Conservation (phyloP, 2,113 vertebrate species). For the Macrotis lagotis region DNA sequence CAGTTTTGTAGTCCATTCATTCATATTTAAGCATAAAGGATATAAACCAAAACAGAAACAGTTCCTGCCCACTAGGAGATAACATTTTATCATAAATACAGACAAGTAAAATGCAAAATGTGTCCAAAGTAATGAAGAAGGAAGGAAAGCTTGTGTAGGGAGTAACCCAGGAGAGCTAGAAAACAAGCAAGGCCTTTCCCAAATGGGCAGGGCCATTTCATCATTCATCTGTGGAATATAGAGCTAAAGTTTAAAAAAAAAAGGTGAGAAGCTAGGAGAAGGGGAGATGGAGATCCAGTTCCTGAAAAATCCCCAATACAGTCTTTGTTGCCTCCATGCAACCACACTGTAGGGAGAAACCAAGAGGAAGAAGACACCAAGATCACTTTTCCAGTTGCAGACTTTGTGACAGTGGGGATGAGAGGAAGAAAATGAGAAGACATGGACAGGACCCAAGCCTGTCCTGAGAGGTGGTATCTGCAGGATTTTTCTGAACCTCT, state of each 20-base stretch:
- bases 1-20: not conserved
- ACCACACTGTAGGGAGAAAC: not conserved
- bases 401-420: not conserved
- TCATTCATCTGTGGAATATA: not conserved
- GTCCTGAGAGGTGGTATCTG: not conserved
- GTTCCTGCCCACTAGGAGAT: not conserved
- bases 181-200: not conserved
- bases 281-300: not conserved
- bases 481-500: not conserved
- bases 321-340: not conserved
- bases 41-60: not conserved
- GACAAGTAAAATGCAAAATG: not conserved
- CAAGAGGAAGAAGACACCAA: not conserved
- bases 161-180: not conserved
- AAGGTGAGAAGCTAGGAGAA: not conserved
- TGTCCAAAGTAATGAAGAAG: not conserved
- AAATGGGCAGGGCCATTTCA: not conserved
- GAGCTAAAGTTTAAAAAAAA: not conserved
- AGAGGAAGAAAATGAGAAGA: not conserved
- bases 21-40: not conserved
- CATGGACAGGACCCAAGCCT: not conserved
- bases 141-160: not conserved
- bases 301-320: not conserved
- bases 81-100: not conserved
- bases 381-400: not conserved